Percentiles rank a stretch among this genome's conserved stretches.
Conservation (phyloP, 1,140 invertebrate species). For the Nasonia vitripennis region DNA sequence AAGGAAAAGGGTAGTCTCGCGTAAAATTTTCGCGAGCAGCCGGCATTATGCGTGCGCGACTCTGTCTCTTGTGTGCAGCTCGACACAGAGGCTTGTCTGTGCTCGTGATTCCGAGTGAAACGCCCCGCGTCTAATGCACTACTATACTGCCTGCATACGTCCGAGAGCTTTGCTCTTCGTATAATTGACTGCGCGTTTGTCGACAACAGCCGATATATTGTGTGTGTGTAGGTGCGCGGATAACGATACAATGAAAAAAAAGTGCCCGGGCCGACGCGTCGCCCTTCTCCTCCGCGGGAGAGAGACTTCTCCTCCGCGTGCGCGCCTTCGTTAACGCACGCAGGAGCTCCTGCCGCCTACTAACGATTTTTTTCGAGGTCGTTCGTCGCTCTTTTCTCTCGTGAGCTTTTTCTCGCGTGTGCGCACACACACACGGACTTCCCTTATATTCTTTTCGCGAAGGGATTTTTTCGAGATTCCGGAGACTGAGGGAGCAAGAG, state of each 20-base stretch:
- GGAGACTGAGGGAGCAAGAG: not conserved
- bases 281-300: not conserved
- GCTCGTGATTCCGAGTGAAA: constrained; percentile 56
- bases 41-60: constrained; percentile 30
- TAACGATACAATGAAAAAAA: not conserved
- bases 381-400: constrained; percentile 1
- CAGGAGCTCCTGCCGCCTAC: constrained; percentile 18
- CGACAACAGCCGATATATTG: not conserved
- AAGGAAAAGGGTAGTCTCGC: constrained; percentile 20
- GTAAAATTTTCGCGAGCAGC: constrained; percentile 34
- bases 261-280: constrained; percentile 25
- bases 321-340: constrained; percentile 42
- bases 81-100: constrained; percentile 51
- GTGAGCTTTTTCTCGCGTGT: not conserved
- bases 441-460: not conserved
- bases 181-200: not conserved
- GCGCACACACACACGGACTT: not conserved
- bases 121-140: constrained; percentile 51
- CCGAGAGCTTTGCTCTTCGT: not conserved
- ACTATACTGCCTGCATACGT: constrained; percentile 29
- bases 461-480: constrained; percentile 16
- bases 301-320: not conserved
- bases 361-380: constrained; percentile 48
- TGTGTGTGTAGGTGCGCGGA: not conserved
- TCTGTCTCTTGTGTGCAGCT: not conserved